These are phyloP conservation scores for Diarsia brunnea DNA, from an alignment of 2,888 invertebrate species.

Conservation along the genomic window DNA sequence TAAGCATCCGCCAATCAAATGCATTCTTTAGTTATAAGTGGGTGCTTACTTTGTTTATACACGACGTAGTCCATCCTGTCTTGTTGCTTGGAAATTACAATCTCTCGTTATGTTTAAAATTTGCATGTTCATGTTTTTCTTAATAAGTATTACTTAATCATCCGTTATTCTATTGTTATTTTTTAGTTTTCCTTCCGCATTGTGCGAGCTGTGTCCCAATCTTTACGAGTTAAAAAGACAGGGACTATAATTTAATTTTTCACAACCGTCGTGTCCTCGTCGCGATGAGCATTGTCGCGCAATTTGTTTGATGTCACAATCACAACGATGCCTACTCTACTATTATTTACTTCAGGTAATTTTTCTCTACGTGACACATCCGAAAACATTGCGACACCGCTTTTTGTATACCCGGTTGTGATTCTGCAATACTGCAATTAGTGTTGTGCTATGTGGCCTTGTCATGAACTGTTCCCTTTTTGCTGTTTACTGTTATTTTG, in stretches of 20 bases:
- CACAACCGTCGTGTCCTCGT: conserved; percentile 61
- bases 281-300: conserved; percentile 59
- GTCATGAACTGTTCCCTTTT: conserved; percentile 44
- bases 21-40: conserved; percentile 1
- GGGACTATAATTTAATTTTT: conserved; percentile 58
- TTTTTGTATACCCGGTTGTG: conserved; percentile 52
- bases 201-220: not conserved
- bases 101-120: not conserved
- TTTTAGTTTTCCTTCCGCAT: not conserved
- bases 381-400: conserved; percentile 71
- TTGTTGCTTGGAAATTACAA: conserved; percentile 7
- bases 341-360: conserved; percentile 72
- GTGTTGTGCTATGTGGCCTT: conserved; percentile 45
- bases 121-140: not conserved
- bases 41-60: conserved; percentile 2
- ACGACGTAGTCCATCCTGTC: not conserved
- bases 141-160: not conserved
- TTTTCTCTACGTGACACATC: conserved; percentile 75
- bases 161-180: not conserved
- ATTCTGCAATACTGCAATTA: conserved; percentile 58
- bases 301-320: conserved; percentile 75
- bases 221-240: conserved; percentile 6
- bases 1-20: conserved; percentile 4
- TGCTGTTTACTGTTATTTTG: conserved; percentile 39
- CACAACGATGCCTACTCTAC: conserved; percentile 67